A percentile compares a stretch with the other conserved stretches of the same genome.
phyloP scores from a whole-genome alignment of 2,888 invertebrate genomes.

The Clivina fossor region DNA sequence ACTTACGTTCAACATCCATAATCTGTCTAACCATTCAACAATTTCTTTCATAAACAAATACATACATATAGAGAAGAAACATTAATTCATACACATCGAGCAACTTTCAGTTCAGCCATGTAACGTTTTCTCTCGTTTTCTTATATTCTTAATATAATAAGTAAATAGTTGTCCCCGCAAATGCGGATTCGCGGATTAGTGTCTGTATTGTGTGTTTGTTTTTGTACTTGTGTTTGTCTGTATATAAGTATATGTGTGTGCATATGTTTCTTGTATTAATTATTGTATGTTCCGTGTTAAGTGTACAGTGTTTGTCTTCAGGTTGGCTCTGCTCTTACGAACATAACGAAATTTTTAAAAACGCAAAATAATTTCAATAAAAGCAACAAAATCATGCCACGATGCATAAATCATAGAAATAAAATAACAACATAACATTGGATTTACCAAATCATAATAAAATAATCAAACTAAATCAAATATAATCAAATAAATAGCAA shows the following conservation, averaged over 20 bases:
- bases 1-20: too few relatives aligned
- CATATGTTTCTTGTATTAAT: slow-evolving; percentile 37
- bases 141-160: slow-evolving; percentile 20
- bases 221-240: slow-evolving; percentile 18
- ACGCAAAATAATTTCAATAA: slow-evolving; percentile 45
- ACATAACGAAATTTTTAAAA: slow-evolving; percentile 44
- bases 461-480: slow-evolving; percentile 42
- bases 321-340: slow-evolving; percentile 52
- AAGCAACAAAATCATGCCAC: slow-evolving; percentile 52
- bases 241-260: slow-evolving; percentile 36
- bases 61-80: too few relatives aligned
- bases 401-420: slow-evolving; percentile 49
- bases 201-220: slow-evolving; percentile 5
- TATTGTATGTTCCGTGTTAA: slow-evolving; percentile 28
- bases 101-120: too few relatives aligned
- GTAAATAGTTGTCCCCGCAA: slow-evolving; percentile 23
- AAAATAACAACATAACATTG: slow-evolving; percentile 38
- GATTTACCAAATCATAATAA: slow-evolving; percentile 40
- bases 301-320: slow-evolving; percentile 40
- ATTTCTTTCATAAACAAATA: too few relatives aligned
- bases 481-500: slow-evolving; percentile 37
- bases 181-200: slow-evolving; percentile 8
- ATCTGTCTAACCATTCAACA: too few relatives aligned
- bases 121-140: slow-evolving; percentile 19
- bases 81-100: too few relatives aligned